Evolutionary conservation across 2,888 invertebrate genomes (phyloP), one percentile per base, ranked within the genome.

Genomic region (Vesta saturnalis): DNA sequence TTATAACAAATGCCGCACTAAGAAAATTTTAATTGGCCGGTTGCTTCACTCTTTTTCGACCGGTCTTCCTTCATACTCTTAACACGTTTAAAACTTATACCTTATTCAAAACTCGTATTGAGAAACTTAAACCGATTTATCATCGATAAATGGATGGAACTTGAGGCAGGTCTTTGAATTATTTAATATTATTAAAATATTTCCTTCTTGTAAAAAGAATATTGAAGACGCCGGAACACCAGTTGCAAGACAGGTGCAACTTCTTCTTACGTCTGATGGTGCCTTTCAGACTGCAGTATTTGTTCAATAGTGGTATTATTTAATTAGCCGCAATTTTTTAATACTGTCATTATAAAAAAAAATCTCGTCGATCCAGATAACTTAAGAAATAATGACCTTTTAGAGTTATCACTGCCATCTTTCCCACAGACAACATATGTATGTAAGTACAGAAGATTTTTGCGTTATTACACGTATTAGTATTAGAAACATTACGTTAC

Each of bases 11-110:
- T 76, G 76, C 80, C 79, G 82, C 82, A 82, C 82, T 83, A 81
- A 81, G 83, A 80, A 82, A 83, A 83, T 83, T 83, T 83, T 83
- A 83, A 83, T 83, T 83, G 83, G 83, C 80, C 82, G 81, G 80
- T 79, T 78, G 78, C 74, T 77, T 77, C 79, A 76, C 79, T 80
- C 82, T 81, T 83, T 82, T 83, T 83, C 78, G 81, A 79, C 75
- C 77, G 73, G 75, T 74, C 72, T 71, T 72, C 72, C 69, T 71
- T 73, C 71, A 69, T 71, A 67, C 70, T 64, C 62, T 65, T 67
- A 71, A 65, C 69, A 67, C 62, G 59, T 72, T 62, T 65, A 68
- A 62, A 49, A 60, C 63, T 69, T 59, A 67, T 66, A 67, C 62
- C 55, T 71, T 69, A 78, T 77, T 79, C 76, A 73, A 74, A 72